Conservation (phyloP, 2,797 vertebrate genomes). For the Parotocinclus haroldoi region DNA sequence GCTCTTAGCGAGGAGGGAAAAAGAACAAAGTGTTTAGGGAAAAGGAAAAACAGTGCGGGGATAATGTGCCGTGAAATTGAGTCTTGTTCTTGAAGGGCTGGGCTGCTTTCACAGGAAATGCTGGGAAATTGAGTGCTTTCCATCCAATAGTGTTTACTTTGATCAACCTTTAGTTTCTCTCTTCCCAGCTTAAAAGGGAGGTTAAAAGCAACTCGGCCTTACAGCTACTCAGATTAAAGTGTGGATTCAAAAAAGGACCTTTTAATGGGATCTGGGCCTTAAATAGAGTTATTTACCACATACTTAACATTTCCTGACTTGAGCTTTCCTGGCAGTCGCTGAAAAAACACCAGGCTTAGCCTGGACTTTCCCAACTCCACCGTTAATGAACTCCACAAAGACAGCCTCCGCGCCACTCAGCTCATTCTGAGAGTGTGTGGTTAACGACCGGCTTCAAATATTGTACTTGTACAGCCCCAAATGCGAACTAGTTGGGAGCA, state of each 20-base stretch:
- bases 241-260: conserved; percentile 19
- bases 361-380: not conserved
- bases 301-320: conserved; percentile 31
- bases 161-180: conserved; percentile 32
- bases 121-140: conserved; percentile 44
- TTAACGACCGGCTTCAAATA: not conserved
- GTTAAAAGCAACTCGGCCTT: conserved; percentile 23
- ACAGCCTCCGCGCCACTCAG: not conserved
- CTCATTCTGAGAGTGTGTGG: not conserved
- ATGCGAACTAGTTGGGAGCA: no score
- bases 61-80: conserved; percentile 89
- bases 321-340: conserved; percentile 4
- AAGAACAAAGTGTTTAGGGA: conserved; percentile 60
- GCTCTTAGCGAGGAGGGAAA: conserved; percentile 39
- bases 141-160: conserved; percentile 43
- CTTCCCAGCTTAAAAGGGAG: conserved; percentile 21
- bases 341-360: conserved; percentile 3
- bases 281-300: conserved; percentile 16
- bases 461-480: no score
- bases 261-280: conserved; percentile 17
- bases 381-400: conserved; percentile 16
- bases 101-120: conserved; percentile 46
- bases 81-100: conserved; percentile 69
- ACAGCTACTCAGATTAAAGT: conserved; percentile 7
- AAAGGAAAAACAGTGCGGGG: conserved; percentile 70